Conservation (phyloP, 2,888 invertebrate genomes). For the Amphipyra tragopoginis region DNA sequence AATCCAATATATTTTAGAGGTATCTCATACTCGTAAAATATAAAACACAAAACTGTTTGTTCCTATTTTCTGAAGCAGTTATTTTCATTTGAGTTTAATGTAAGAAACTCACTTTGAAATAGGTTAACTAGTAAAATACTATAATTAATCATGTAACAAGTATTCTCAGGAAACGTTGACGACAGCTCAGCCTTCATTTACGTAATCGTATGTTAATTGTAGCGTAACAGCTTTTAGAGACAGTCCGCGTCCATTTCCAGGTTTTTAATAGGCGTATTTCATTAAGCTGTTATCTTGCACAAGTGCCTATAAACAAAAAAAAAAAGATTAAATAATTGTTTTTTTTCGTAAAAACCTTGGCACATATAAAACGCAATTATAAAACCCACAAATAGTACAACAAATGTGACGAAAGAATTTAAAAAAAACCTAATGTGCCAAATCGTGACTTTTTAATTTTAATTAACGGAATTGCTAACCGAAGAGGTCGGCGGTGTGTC, state of each 20-base stretch:
- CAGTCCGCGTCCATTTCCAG: slow-evolving; percentile 25
- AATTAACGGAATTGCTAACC: slow-evolving; percentile 20
- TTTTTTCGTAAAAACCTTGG: neutral
- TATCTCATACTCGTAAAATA: slow-evolving; percentile 9
- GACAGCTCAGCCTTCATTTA: slow-evolving; percentile 45
- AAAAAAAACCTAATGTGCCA: slow-evolving; percentile 14
- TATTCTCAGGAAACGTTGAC: slow-evolving; percentile 43
- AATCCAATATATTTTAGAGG: no score
- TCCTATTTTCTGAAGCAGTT: slow-evolving; percentile 5
- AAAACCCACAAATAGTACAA: neutral
- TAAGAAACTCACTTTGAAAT: slow-evolving; percentile 31
- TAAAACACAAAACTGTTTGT: slow-evolving; percentile 8
- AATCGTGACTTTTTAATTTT: slow-evolving; percentile 29
- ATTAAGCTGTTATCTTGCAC: neutral
- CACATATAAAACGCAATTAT: neutral
- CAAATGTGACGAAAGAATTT: slow-evolving; percentile 20
- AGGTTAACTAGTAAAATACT: slow-evolving; percentile 34
- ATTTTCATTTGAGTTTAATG: slow-evolving; percentile 8
- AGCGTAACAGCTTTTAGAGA: slow-evolving; percentile 31
- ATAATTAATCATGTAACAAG: slow-evolving; percentile 47
- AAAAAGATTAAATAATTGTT: no score
- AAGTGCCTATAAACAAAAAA: neutral
- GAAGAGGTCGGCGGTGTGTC: slow-evolving; percentile 51
- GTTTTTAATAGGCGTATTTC: slow-evolving; percentile 17
- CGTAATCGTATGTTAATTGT: slow-evolving; percentile 48